Evolutionary conservation across 2,888 invertebrate genomes (phyloP), one percentile per base, ranked within the genome.

Genomic region (Mythimna pallens): DNA sequence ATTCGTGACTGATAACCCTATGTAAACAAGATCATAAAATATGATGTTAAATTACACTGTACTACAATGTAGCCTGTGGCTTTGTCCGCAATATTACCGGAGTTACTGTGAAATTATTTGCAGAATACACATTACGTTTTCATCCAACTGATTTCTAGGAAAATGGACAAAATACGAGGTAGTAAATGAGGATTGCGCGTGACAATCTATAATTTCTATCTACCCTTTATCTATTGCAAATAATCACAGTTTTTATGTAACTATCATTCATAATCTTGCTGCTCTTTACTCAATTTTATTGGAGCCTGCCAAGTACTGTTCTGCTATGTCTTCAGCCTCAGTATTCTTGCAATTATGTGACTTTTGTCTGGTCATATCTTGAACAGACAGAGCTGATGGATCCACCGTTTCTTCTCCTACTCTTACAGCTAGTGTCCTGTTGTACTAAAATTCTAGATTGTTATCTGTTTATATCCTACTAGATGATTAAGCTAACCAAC

Each of bases 11-110:
- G 3, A 55, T 30, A 78, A 52, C 59, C 59, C 65, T 79, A 61
- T 75, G 80, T 50, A 64, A 80, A 83, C 71, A 59, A 63, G 76
- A 25, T 62, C 66, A 34, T 83, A 80, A 81, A 83, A 66, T 71
- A 64, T 57, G 65, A 57, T 66, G 71, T 12, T 68, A 65, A 80
- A 83, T 83, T 75, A 83, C 67, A 63, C 54, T 66, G 52, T 65
- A 34, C 52, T 55, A 54, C 30, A 50, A 10, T 62, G 55, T 67
- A 63, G 43, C 82, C 22, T 30, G 40, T 66, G 68, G 65, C 73
- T 78, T 22, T 59, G 52, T 57, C 47, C 47, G 52, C 52, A 25
- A 58, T 57, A 47, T 64, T 57, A 20, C 36, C 6, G 55, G n/a
- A 66, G 43, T 64, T 59, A 58, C 36, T 66, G 17, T 17, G 30